These are phyloP conservation scores for Actenoides lindsayi DNA, from an alignment of 2,113 vertebrate genomes.

Conservation along the genomic window DNA sequence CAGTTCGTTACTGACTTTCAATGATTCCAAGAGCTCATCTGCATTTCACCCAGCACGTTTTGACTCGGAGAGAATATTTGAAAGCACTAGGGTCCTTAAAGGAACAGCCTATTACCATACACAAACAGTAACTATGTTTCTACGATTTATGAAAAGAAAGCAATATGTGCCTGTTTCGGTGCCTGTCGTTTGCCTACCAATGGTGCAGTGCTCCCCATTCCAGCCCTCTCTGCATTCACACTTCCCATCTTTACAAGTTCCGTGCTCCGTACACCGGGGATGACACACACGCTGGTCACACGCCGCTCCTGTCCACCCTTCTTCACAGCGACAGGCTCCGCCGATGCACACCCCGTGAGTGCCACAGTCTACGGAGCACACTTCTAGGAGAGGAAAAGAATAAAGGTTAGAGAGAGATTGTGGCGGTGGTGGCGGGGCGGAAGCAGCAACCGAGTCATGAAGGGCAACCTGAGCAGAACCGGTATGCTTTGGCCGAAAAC, in stretches of 20 bases:
- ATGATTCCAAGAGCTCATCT: background rate
- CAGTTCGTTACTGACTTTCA: background rate
- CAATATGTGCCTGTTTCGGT: slow-evolving; percentile 88
- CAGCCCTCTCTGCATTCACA: slow-evolving; percentile 99
- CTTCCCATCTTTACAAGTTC: slow-evolving; percentile 98
- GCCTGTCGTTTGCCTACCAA: slow-evolving; percentile 92
- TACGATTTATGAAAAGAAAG: slow-evolving; percentile 89
- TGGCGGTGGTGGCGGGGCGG: background rate
- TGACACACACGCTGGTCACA: slow-evolving; percentile 98
- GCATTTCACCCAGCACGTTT: background rate
- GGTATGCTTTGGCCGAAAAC: background rate
- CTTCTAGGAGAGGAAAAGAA: slow-evolving; percentile 81
- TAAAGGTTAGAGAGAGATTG: slow-evolving; percentile 23
- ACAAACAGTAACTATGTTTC: slow-evolving; percentile 79
- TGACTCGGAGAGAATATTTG: background rate
- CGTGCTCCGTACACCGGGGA: slow-evolving; percentile 97
- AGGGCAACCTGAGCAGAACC: rapidly evolving
- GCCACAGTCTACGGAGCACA: slow-evolving; percentile 97
- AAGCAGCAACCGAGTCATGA: background rate
- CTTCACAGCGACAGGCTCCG: slow-evolving; percentile 95
- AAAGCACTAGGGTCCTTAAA: slow-evolving; percentile 74
- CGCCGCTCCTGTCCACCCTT: slow-evolving; percentile 94
- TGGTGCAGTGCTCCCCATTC: slow-evolving; percentile 99
- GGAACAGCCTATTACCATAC: slow-evolving; percentile 77
- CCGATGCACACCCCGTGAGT: slow-evolving; percentile 97